These are phyloP conservation scores for Phallusia fumigata DNA, from an alignment of 23 tunicate species.

Conservation along the genomic window DNA sequence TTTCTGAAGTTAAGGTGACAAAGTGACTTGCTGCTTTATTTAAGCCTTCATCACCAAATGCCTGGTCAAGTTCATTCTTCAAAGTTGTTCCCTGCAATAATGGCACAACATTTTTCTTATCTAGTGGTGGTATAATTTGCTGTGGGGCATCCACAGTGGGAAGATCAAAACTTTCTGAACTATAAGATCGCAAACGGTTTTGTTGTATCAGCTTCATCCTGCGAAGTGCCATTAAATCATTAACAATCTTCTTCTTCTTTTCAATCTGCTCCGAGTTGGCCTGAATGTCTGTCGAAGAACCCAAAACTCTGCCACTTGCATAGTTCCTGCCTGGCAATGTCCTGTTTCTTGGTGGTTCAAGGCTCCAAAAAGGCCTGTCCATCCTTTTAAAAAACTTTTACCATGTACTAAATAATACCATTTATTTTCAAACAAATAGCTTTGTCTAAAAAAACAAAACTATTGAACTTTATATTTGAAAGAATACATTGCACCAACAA, in stretches of 20 bases:
- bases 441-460: no score
- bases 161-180: conserved; percentile 7
- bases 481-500: no score
- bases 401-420: no score
- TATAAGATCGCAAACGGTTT: not conserved
- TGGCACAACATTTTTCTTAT: conserved; percentile 6
- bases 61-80: conserved; percentile 34
- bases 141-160: not conserved
- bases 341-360: not conserved
- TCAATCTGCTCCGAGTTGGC: conserved; percentile 46
- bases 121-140: not conserved
- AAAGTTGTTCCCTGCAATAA: conserved; percentile 30
- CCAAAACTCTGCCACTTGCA: not conserved
- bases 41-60: conserved; percentile 37
- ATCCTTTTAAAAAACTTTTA: not conserved
- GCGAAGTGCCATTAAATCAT: conserved; percentile 77
- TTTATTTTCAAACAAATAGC: no score
- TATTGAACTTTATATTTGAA: no score
- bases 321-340: not conserved
- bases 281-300: not conserved
- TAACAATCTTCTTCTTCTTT: conserved; percentile 58
- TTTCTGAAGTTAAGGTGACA: not conserved
- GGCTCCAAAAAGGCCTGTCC: conserved; percentile 3
- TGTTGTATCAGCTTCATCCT: conserved; percentile 52
- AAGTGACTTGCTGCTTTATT: conserved; percentile 45